These are phyloP conservation scores for Phalacrocorax pelagicus DNA, from an alignment of 2,113 vertebrate species.

Conservation along the genomic window DNA sequence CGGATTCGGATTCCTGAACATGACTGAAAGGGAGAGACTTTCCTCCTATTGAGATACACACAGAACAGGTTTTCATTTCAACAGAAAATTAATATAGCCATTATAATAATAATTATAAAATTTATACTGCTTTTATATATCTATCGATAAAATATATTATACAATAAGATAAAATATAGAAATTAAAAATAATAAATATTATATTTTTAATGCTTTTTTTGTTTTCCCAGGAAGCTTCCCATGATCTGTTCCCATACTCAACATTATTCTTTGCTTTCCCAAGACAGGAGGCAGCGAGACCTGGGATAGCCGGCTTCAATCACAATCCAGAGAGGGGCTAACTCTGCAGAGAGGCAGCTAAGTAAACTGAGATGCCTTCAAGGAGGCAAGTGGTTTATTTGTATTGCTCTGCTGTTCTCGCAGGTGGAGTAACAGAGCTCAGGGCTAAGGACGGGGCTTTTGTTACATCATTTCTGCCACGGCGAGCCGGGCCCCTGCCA, in stretches of 20 bases:
- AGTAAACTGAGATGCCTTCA: neutral
- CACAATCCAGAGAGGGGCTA: neutral
- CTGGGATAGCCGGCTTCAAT: neutral
- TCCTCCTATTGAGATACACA: neutral
- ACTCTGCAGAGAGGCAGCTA: neutral
- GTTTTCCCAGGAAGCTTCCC: neutral
- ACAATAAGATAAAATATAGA: too few relatives aligned
- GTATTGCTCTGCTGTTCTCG: neutral
- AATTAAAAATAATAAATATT: neutral
- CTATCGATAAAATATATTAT: too few relatives aligned
- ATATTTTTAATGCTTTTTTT: neutral
- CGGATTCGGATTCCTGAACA: neutral
- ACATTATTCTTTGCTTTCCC: neutral
- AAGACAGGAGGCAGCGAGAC: neutral
- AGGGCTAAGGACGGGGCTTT: neutral
- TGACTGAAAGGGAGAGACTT: neutral
- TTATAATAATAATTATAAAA: too few relatives aligned
- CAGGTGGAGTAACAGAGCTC: neutral
- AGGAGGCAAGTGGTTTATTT: neutral
- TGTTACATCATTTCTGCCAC: neutral
- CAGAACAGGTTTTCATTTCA: neutral
- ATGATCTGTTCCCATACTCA: neutral
- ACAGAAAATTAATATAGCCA: neutral
- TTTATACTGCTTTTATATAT: too few relatives aligned
- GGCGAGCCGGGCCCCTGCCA: neutral